phyloP scores from a whole-genome alignment of 2,797 vertebrate species.

The Amblyraja radiata region DNA sequence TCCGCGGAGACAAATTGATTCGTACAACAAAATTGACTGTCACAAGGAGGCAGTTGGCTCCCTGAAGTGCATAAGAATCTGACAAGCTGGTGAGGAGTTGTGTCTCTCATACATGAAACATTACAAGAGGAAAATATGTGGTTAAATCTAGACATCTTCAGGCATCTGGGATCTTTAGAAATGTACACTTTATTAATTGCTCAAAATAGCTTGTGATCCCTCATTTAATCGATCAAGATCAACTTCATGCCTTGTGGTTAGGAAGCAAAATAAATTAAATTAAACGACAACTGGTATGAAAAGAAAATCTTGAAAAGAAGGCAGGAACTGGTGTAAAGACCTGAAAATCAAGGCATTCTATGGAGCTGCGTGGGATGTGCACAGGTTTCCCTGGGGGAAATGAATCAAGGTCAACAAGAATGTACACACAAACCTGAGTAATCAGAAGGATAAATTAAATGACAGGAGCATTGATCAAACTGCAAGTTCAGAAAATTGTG shows the following conservation, averaged over 20 bases:
- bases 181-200: background rate
- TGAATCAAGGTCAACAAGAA: background rate
- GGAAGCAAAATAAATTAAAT: background rate
- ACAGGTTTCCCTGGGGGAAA: background rate
- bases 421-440: slow-evolving; percentile 46
- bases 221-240: background rate
- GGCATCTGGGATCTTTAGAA: background rate
- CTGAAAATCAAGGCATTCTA: background rate
- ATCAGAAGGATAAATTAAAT: slow-evolving; percentile 53
- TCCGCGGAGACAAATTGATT: slow-evolving; percentile 95
- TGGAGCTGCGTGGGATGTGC: background rate
- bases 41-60: slow-evolving; percentile 54
- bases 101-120: slow-evolving; percentile 46
- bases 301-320: background rate
- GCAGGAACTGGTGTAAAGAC: background rate
- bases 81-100: slow-evolving; percentile 54
- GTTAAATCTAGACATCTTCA: background rate
- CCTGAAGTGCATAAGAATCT: slow-evolving; percentile 55
- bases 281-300: background rate
- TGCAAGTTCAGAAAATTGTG: slow-evolving; percentile 49
- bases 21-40: slow-evolving; percentile 72
- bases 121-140: slow-evolving; percentile 22
- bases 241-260: background rate
- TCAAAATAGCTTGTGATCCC: background rate
- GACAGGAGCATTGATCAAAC: slow-evolving; percentile 43